Base-by-base conservation (phyloP, 2,113 vertebrate species). In the Pelecanoides urinatrix region DNA sequence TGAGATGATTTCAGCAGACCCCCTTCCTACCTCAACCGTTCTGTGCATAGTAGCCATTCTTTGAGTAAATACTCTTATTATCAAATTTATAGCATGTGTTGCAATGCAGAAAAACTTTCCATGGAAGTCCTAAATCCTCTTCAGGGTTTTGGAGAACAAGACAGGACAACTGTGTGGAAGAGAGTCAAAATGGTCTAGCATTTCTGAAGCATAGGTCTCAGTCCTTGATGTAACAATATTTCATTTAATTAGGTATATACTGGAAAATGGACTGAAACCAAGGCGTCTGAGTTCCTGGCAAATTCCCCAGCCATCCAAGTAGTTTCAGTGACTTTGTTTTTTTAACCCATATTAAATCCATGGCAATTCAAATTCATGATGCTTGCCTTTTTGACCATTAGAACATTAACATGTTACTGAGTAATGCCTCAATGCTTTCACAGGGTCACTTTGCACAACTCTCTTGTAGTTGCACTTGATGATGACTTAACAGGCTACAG, bases 81-180 rank as follows among this genome's bases (percentile, higher is more conserved):
- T 18, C 27, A 56, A 50, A 73, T 26, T 76, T 65, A 26, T 3
- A 80, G 26, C 10, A 50, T 42, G 8, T 38, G 22, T 38, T 84
- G 16, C 27, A 66, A 34, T 27, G 25, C 30, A 74, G 68, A 45
- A 66, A 70, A 93, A 11, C 11, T 87, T 62, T 66, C 23, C 2
- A 5, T 62, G 10, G 26, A 86, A 78, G 25, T 18, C 17, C 13
- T 67, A 44, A 74, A 66, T 66, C 17, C 53, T 59, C 29, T 38
- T 75, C 40, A 67, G n/a, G 5, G 21, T 59, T 92, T 71, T 86
- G 20, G n/a, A 65, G 90, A 75, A 75, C 4, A 88, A 78, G 65
- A 25, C 0, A 0, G 13, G 21, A 58, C 6, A 76, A 38, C 3
- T 44, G 7, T 27, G 10, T 42, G 13, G 32, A 88, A 85, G 20